These are phyloP conservation scores for Platycnemis pennipes DNA, from an alignment of 2,888 invertebrate genomes.

Conservation along the genomic window DNA sequence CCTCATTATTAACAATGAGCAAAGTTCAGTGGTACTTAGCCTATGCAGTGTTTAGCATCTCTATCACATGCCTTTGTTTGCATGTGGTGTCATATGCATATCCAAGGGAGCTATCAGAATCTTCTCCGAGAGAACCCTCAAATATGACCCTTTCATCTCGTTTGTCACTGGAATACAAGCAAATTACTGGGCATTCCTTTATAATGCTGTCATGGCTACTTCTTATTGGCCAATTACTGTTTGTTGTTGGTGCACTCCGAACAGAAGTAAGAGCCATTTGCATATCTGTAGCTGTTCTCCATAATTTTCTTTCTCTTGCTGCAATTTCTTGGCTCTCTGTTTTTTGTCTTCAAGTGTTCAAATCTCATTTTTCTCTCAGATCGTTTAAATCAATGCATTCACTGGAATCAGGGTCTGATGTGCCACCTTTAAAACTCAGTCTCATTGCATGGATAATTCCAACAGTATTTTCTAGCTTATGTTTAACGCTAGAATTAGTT, in stretches of 20 bases:
- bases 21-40: slow-evolving; percentile 67
- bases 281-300: slow-evolving; percentile 29
- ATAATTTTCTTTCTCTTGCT: slow-evolving; percentile 57
- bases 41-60: slow-evolving; percentile 36
- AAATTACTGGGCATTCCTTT: slow-evolving; percentile 48
- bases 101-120: neutral
- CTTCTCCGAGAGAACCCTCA: neutral
- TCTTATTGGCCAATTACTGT: slow-evolving; percentile 59
- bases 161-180: neutral
- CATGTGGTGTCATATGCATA: slow-evolving; percentile 27
- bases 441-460: slow-evolving; percentile 57
- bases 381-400: slow-evolving; percentile 25
- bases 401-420: neutral
- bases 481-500: slow-evolving; percentile 12
- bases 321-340: slow-evolving; percentile 63
- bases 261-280: slow-evolving; percentile 51
- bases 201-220: slow-evolving; percentile 50
- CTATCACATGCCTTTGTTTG: slow-evolving; percentile 45
- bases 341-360: slow-evolving; percentile 60
- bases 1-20: slow-evolving; percentile 51
- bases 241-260: neutral
- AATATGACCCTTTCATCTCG: neutral
- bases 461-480: slow-evolving; percentile 34
- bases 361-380: slow-evolving; percentile 16
- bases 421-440: slow-evolving; percentile 29